Conservation (phyloP, 1,140 invertebrate genomes). For the Drosophila trapezifrons region DNA sequence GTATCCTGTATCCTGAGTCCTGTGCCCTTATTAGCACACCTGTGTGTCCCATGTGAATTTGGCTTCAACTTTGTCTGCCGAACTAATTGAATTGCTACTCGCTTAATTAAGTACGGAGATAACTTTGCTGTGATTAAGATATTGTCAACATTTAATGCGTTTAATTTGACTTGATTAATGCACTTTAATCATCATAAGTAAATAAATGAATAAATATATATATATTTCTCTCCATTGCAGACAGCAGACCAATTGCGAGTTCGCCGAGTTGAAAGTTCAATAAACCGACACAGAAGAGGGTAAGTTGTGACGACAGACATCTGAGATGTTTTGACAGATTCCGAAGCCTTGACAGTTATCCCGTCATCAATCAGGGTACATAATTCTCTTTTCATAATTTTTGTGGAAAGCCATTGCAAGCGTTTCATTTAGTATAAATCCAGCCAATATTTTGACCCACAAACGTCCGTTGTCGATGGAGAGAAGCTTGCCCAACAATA, state of each 20-base stretch:
- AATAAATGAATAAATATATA: conserved; percentile 7
- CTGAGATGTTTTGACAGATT: conserved; percentile 28
- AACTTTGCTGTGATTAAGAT: conserved; percentile 61
- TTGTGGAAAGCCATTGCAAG: conserved; percentile 5
- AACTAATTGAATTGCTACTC: conserved; percentile 78
- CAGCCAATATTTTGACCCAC: conserved; percentile 20
- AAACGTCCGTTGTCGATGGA: conserved; percentile 12
- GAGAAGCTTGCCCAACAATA: conserved; percentile 45
- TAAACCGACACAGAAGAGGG: conserved; percentile 39
- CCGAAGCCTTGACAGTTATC: conserved; percentile 46
- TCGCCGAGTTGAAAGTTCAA: conserved; percentile 35
- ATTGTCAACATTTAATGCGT: conserved; percentile 48
- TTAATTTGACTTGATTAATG: conserved; percentile 61
- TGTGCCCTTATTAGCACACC: conserved; percentile 67
- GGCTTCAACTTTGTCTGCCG: conserved; percentile 46
- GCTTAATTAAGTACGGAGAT: conserved; percentile 67
- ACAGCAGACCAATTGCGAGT: conserved; percentile 5
- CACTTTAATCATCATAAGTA: conserved; percentile 45
- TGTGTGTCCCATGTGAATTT: conserved; percentile 40
- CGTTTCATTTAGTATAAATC: conserved; percentile 20
- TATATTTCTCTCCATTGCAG: conserved; percentile 50
- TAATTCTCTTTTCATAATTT: conserved; percentile 21
- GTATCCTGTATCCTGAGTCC: background rate
- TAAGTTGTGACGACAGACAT: conserved; percentile 44
- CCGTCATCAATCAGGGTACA: conserved; percentile 23